phyloP scores from a whole-genome alignment of 1,140 invertebrate species.

The Megathymus violae region DNA sequence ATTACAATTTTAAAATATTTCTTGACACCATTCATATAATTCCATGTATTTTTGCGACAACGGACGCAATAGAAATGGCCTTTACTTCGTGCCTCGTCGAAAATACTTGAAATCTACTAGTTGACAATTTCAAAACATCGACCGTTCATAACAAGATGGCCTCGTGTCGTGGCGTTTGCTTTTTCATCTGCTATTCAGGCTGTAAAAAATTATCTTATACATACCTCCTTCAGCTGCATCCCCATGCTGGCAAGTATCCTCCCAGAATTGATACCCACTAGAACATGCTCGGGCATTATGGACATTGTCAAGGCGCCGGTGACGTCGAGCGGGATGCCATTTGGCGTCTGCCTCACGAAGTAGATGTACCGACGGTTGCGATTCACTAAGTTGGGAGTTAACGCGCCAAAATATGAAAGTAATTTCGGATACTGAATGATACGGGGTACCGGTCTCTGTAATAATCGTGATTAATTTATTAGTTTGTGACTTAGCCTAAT shows the following conservation, averaged over 20 bases:
- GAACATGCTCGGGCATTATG: conserved; percentile 86
- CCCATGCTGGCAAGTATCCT: conserved; percentile 84
- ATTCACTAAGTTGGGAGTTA: conserved; percentile 78
- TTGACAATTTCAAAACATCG: too few species aligned
- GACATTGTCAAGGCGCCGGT: conserved; percentile 50
- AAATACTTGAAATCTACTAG: too few species aligned
- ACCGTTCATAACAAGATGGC: too few species aligned
- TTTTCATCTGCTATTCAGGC: too few species aligned
- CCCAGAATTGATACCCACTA: conserved; percentile 85
- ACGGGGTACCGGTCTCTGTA: conserved; percentile 87
- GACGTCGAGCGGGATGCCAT: conserved; percentile 84
- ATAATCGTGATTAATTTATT: too few species aligned
- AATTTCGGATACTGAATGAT: conserved; percentile 87
- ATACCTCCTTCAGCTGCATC: conserved; percentile 60
- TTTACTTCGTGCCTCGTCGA: too few species aligned
- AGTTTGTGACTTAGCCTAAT: too few species aligned
- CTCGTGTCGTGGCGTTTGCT: too few species aligned
- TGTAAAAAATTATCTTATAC: conserved; percentile 34
- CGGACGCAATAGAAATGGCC: too few species aligned
- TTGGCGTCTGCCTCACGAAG: conserved; percentile 85
- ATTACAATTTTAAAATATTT: too few species aligned
- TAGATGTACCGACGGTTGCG: conserved; percentile 86
- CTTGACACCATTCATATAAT: too few species aligned
- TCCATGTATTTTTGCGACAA: too few species aligned
- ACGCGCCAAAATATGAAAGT: conserved; percentile 86